Conservation (phyloP, 2,797 vertebrate genomes). For the Corythornis leucogaster region DNA sequence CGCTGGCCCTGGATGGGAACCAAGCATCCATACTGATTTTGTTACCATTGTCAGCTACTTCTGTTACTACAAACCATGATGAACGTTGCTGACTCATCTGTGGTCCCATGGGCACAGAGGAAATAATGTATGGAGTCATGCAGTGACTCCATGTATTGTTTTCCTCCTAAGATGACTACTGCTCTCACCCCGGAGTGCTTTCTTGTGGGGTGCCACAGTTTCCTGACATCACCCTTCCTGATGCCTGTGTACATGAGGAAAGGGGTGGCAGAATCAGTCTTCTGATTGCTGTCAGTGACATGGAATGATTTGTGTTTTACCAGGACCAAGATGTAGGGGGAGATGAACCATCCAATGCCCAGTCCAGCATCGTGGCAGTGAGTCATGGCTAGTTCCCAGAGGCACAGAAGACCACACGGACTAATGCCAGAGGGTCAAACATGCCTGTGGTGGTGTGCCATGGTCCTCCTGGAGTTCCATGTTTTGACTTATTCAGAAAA, state of each 20-base stretch:
- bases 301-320: neutral
- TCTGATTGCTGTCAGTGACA: neutral
- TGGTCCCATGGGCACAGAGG: slow-evolving; percentile 25
- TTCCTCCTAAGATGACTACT: slow-evolving; percentile 29
- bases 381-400: neutral
- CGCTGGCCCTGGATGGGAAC: slow-evolving; percentile 67
- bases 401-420: neutral
- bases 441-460: neutral
- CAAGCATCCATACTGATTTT: slow-evolving; percentile 71
- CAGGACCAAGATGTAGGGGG: neutral
- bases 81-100: slow-evolving; percentile 66
- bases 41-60: slow-evolving; percentile 71
- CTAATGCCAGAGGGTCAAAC: neutral
- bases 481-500: neutral
- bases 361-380: neutral
- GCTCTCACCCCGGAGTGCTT: neutral
- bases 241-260: neutral
- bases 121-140: slow-evolving; percentile 63
- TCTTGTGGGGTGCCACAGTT: slow-evolving; percentile 38
- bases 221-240: neutral
- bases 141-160: slow-evolving; percentile 38
- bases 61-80: slow-evolving; percentile 61
- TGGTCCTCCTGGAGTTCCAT: neutral
- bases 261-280: neutral
- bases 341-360: neutral